phyloP scores from a whole-genome alignment of 2,888 invertebrate genomes.

The Stenotaenia linearis region DNA sequence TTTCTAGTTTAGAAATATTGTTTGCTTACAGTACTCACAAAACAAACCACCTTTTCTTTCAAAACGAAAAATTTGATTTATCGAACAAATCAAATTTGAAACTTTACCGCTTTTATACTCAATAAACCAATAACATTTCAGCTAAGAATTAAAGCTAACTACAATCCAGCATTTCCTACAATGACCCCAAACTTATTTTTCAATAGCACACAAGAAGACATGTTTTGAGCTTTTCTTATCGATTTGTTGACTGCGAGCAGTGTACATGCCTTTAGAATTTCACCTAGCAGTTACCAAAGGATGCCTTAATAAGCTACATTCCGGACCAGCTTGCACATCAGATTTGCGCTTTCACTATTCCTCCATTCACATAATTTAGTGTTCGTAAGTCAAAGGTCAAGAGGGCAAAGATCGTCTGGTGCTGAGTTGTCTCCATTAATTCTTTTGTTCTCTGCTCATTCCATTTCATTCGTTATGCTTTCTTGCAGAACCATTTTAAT shows the following conservation, averaged over 20 bases:
- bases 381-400: not conserved
- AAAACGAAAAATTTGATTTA: not conserved
- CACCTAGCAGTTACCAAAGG: not conserved
- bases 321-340: not conserved
- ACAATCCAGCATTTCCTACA: too few relatives aligned
- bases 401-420: not conserved
- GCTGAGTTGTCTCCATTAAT: conserved; percentile 12
- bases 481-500: conserved; percentile 12
- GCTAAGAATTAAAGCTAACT: too few relatives aligned
- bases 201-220: not conserved
- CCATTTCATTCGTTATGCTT: conserved; percentile 15
- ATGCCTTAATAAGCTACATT: too few relatives aligned
- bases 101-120: too few relatives aligned
- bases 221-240: not conserved
- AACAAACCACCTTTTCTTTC: too few relatives aligned
- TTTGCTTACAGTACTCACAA: too few relatives aligned
- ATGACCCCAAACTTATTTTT: too few relatives aligned
- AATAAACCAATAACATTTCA: too few relatives aligned
- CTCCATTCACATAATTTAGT: not conserved
- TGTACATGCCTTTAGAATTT: not conserved
- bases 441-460: not conserved
- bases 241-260: not conserved
- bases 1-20: too few relatives aligned
- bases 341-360: not conserved
- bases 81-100: not conserved